phyloP scores from a whole-genome alignment of 2,888 invertebrate species.

The Odontocolon sp. region DNA sequence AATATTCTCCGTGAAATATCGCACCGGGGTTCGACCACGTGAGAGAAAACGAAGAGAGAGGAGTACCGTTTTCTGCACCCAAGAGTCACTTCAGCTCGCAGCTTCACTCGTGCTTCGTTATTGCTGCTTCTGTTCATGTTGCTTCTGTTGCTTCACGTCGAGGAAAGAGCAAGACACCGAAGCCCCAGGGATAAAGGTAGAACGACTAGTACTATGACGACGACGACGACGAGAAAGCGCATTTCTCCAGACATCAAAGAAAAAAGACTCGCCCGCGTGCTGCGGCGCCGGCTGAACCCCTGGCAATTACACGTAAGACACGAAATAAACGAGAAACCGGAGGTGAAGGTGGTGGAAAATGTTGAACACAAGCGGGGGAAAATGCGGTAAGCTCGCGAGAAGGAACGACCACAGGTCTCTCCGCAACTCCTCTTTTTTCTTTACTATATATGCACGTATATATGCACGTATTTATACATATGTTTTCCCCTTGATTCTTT shows the following conservation, averaged over 20 bases:
- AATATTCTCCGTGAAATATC: slow-evolving; percentile 49
- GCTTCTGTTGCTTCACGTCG: neutral
- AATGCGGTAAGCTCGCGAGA: slow-evolving; percentile 6
- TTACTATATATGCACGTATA: neutral
- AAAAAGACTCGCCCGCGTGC: slow-evolving; percentile 59
- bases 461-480: no score
- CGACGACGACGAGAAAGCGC: slow-evolving; percentile 36
- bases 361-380: slow-evolving; percentile 6
- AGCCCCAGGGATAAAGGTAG: slow-evolving; percentile 22
- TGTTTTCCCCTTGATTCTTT: neutral
- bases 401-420: neutral
- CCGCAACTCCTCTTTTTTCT: neutral
- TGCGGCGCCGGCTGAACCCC: slow-evolving; percentile 55
- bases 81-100: neutral
- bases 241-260: slow-evolving; percentile 70
- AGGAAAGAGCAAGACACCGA: neutral
- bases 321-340: slow-evolving; percentile 25
- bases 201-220: slow-evolving; percentile 22
- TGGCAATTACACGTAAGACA: slow-evolving; percentile 65
- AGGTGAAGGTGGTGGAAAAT: slow-evolving; percentile 5
- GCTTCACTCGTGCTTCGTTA: slow-evolving; percentile 10
- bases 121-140: slow-evolving; percentile 2
- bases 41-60: neutral
- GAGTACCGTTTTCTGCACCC: neutral
- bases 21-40: neutral